Base-by-base conservation (phyloP, 1,140 invertebrate genomes). In the Papilio dardanus region DNA sequence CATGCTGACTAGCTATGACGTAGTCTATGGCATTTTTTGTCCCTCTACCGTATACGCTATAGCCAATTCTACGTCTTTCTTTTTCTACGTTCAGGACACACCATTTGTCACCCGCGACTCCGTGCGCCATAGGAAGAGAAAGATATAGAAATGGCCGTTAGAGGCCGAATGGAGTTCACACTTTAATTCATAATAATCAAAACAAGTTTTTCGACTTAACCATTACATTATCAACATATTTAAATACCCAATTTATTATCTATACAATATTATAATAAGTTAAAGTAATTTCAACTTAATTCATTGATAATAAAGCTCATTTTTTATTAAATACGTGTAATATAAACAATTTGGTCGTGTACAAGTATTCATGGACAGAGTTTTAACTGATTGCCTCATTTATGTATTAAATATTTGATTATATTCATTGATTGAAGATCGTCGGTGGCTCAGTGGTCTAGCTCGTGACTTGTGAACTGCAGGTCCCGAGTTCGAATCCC, bases 171-270 rank as follows among this genome's bases (percentile, higher is more conserved):
- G n/a, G n/a, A n/a, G n/a, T n/a, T n/a, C n/a, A n/a, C 33, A 54
- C 5, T 5, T 8, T 10, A 58, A 28, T 8, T 58, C 21, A 54
- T 54, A n/a, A n/a, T 14, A 28, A 28, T 58, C 21, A 58, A 28
- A 58, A 58, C 50, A 24, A 58, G 50, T 58, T 58, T 28, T 58
- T 58, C 21, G 21, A 28, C 50, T 58, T 58, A 58, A 24, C 21
- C 21, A 28, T 58, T 58, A 58, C 50, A 2, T 58, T 58, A 58
- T 58, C 50, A 28, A 24, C 8, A 58, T 16, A 58, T 58, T 24
- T 58, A 58, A 58, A 28, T 58, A 58, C 50, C 50, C 50, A 58
- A 28, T 58, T 3, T 58, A 12, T 54, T 54, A 54, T 58, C 50
- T 58, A 12, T 58, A 7, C 2, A 58, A 58, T 58, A 24, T 1